A percentile compares a stretch with the other conserved stretches of the same genome.
phyloP scores from a whole-genome alignment of 2,113 vertebrate genomes.

The Ramphastos sulfuratus region DNA sequence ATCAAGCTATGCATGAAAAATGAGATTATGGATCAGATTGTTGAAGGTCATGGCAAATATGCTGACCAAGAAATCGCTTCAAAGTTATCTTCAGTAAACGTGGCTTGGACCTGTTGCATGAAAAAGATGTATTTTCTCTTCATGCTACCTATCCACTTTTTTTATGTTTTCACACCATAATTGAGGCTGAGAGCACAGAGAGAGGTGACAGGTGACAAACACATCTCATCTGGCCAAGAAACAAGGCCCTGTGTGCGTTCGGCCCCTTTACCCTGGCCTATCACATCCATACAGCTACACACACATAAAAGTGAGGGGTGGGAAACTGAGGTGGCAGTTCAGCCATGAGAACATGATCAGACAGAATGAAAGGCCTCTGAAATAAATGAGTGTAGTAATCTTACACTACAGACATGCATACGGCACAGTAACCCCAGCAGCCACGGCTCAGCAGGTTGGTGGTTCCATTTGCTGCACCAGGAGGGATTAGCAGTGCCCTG shows the following conservation, averaged over 20 bases:
- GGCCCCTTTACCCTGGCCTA: neutral
- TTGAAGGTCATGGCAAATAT: constrained; percentile 36
- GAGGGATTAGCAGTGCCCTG: rapidly evolving
- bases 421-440: too few relatives aligned
- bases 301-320: neutral
- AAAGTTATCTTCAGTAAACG: neutral
- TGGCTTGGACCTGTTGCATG: neutral
- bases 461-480: neutral
- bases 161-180: neutral
- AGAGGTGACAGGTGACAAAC: neutral
- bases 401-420: neutral
- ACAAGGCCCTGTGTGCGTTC: neutral
- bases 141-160: neutral
- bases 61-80: constrained; percentile 48
- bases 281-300: neutral
- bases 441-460: neutral
- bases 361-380: neutral
- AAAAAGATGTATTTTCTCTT: neutral
- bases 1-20: constrained; percentile 66
- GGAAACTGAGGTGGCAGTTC: neutral
- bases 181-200: neutral
- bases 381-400: neutral
- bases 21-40: constrained; percentile 51
- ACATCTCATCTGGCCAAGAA: neutral
- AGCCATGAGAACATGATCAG: neutral